Percentiles rank a stretch among this genome's conserved stretches.
phyloP scores from a whole-genome alignment of 2,888 invertebrate genomes.

The Aricia artaxerxes region DNA sequence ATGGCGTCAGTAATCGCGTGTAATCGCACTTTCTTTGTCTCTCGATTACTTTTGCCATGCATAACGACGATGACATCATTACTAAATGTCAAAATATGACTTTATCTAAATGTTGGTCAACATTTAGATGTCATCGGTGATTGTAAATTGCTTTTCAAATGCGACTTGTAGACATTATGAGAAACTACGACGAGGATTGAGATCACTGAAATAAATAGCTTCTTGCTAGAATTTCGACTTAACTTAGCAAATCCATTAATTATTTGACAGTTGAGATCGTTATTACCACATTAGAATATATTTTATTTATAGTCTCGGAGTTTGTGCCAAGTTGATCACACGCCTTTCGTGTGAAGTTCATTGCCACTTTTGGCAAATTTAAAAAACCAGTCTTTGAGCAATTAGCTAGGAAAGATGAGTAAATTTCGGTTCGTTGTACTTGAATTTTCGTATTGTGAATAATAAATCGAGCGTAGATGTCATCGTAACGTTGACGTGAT shows the following conservation, averaged over 20 bases:
- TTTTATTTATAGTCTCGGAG: background rate
- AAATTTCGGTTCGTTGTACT: background rate
- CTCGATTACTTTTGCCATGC: slow-evolving; percentile 12
- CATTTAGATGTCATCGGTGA: background rate
- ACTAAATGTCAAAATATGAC: slow-evolving; percentile 16
- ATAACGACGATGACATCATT: slow-evolving; percentile 12
- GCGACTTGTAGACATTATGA: background rate
- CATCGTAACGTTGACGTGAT: slow-evolving; percentile 9
- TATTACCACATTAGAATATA: background rate
- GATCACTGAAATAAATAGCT: background rate
- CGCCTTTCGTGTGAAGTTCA: background rate
- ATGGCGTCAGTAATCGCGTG: background rate
- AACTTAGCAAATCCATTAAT: background rate
- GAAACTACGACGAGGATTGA: background rate
- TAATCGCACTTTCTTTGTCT: slow-evolving; percentile 24
- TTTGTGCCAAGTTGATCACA: background rate
- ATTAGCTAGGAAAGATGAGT: background rate
- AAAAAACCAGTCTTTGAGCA: background rate
- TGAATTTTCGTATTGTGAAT: background rate
- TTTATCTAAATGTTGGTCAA: slow-evolving; percentile 5
- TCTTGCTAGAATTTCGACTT: background rate
- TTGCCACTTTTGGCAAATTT: background rate
- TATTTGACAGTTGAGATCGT: background rate
- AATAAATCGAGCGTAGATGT: background rate
- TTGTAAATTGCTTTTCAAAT: slow-evolving; percentile 15